phyloP scores from a whole-genome alignment of 2,113 vertebrate genomes.

The Forbesichthys papilliferus region DNA sequence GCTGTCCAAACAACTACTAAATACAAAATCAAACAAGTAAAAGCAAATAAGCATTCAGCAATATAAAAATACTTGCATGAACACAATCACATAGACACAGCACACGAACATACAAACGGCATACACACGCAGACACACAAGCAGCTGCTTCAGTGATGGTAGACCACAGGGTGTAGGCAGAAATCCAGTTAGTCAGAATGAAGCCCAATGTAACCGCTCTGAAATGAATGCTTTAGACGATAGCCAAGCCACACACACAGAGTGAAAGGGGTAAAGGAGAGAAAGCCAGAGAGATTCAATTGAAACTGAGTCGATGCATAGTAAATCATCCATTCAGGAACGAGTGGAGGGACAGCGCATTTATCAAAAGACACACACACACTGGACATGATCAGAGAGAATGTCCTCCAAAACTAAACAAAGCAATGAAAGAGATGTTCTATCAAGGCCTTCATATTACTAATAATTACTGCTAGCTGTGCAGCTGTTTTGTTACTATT shows the following conservation, averaged over 20 bases:
- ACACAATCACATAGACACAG: slow-evolving; percentile 19
- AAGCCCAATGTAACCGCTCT: slow-evolving; percentile 80
- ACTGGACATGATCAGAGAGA: no score
- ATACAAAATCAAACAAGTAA: slow-evolving; percentile 40
- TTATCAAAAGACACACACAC: slow-evolving; percentile 35
- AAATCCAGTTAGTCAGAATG: slow-evolving; percentile 79
- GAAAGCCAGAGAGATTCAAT: slow-evolving; percentile 31
- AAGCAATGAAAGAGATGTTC: no score
- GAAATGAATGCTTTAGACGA: slow-evolving; percentile 85
- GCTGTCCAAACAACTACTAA: background rate
- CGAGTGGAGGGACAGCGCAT: slow-evolving; percentile 24
- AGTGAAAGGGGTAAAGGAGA: slow-evolving; percentile 27
- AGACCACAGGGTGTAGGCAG: slow-evolving; percentile 82
- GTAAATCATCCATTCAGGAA: slow-evolving; percentile 27
- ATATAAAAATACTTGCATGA: slow-evolving; percentile 7
- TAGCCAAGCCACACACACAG: slow-evolving; percentile 81
- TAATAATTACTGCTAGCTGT: no score
- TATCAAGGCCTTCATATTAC: no score
- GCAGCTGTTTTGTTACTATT: no score
- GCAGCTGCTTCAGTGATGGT: slow-evolving; percentile 71
- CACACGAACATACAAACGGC: slow-evolving; percentile 8
- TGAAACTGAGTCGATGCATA: slow-evolving; percentile 54
- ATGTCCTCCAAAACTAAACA: no score
- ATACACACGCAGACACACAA: slow-evolving; percentile 43
- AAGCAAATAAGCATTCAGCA: slow-evolving; percentile 20